Evolutionary conservation across 1,140 invertebrate genomes (phyloP), one percentile per base, ranked within the genome.

Genomic region (Drosophila tristis): DNA sequence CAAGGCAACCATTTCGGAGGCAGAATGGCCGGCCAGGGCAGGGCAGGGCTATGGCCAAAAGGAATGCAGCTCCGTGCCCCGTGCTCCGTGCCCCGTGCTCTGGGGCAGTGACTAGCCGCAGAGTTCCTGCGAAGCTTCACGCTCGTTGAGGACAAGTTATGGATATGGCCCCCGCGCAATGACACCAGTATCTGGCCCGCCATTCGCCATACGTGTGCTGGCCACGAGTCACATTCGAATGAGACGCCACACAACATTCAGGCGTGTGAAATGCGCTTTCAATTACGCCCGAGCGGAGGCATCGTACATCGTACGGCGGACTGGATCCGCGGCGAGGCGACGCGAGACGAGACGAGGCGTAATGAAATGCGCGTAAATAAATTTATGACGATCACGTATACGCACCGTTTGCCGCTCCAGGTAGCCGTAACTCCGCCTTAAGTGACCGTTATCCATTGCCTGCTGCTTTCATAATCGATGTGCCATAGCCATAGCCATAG

Each of bases 311-410:
- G 16, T 16, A 16, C 16, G 16, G 16, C 16, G 16, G 16, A 16
- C n/a, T 16, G 16, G 16, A n/a, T n/a, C n/a, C n/a, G n/a, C n/a
- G n/a, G n/a, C n/a, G n/a, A 60, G 56, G 67, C 74, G 59, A 63
- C 4, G n/a, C n/a, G n/a, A n/a, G n/a, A n/a, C n/a, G n/a, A n/a
- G n/a, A 13, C 43, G 8, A 48, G 35, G 49, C 50, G 16, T 70
- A 78, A 78, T 77, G 62, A 81, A 85, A 74, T 66, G 82, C 35
- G 61, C 62, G 62, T 42, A 43, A 70, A 80, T 74, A 68, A 70
- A 87, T 78, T 57, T 87, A 86, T 89, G 82, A 56, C 39, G 49
- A 82, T 87, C 82, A 86, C 82, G 82, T 82, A 86, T 87, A 82
- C 70, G 78, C 65, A 64, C 54, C 66, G 81, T 23, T 57, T 57